Conservation (phyloP, 2,113 vertebrate genomes). For the Microtus richardsoni region DNA sequence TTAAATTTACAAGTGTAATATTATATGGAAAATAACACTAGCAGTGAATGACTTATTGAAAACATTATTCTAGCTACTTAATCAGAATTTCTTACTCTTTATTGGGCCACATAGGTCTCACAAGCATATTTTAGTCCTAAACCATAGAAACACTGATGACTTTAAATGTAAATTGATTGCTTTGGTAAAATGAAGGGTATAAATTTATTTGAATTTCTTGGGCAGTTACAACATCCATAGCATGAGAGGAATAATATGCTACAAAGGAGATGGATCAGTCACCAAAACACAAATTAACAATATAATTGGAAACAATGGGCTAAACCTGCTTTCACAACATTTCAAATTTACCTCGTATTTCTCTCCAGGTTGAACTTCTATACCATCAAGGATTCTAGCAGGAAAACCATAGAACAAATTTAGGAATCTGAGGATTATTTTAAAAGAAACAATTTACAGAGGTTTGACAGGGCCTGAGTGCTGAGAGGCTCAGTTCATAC, state of each 20-base stretch:
- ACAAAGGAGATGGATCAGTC: not conserved
- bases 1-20: not conserved
- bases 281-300: constrained; percentile 11
- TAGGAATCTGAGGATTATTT: not conserved
- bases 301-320: not conserved
- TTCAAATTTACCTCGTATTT: not conserved
- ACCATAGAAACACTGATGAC: not conserved
- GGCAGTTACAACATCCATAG: not conserved
- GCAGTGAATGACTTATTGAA: not conserved
- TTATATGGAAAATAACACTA: not conserved
- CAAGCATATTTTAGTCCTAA: not conserved
- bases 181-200: not conserved
- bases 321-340: not conserved
- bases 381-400: not conserved
- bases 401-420: not conserved
- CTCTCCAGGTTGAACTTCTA: not conserved
- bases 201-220: not conserved
- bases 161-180: not conserved
- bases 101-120: not conserved
- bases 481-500: not conserved
- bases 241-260: not conserved
- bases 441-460: constrained; percentile 9
- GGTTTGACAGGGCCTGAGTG: not conserved
- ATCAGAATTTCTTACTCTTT: not conserved
- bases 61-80: not conserved